Evolutionary conservation across 2,797 vertebrate species (phyloP).

Genomic region (Megaceryle alcyon): DNA sequence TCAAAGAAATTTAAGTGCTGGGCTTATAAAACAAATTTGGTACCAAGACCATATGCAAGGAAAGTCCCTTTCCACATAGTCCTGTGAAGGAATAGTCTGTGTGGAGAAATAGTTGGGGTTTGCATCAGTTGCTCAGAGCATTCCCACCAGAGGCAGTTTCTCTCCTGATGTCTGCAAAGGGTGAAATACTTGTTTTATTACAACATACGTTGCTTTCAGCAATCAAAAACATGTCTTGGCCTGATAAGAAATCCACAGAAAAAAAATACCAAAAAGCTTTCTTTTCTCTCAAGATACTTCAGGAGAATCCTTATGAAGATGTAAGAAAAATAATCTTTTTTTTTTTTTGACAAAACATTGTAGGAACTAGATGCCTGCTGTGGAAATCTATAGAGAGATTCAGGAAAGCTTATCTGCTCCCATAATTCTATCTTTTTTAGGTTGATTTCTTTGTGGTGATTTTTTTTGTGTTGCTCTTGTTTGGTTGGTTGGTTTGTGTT

Average conservation of each 20-base stretch:
- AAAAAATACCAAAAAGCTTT: background rate
- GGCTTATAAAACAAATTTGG: background rate
- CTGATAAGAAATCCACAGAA: background rate
- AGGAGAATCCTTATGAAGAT: background rate
- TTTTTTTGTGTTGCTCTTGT: no score
- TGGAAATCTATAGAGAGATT: background rate
- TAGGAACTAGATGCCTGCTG: background rate
- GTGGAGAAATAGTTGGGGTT: background rate
- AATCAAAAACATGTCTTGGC: background rate
- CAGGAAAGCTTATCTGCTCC: background rate
- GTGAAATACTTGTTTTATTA: background rate
- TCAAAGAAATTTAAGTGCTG: background rate
- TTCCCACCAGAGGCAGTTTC: background rate
- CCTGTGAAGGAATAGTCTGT: background rate
- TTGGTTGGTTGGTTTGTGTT: no score
- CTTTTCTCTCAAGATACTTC: background rate
- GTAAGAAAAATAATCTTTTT: background rate
- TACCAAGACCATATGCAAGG: background rate
- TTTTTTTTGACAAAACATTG: background rate
- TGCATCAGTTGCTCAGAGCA: background rate
- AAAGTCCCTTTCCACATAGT: background rate
- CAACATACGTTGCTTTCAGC: background rate
- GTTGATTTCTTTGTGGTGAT: no score
- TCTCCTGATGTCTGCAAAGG: background rate
- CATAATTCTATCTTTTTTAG: background rate